Evolutionary conservation across 1,140 invertebrate species (phyloP).

Genomic region (Ganaspis sp.): DNA sequence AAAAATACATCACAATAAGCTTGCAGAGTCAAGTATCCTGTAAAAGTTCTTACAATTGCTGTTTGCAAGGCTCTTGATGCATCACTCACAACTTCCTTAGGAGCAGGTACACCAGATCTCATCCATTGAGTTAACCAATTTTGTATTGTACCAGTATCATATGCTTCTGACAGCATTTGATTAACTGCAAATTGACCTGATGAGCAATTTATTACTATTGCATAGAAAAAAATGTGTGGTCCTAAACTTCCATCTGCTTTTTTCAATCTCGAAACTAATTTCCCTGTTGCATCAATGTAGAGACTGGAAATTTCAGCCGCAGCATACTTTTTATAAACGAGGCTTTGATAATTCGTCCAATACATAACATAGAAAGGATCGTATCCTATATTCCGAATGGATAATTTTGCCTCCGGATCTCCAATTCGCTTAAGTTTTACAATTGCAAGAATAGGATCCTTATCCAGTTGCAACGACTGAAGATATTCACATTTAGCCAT

Average conservation of each 20-base stretch:
- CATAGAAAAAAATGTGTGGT: constrained; percentile 32
- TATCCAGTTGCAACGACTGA: not conserved
- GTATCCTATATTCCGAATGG: not conserved
- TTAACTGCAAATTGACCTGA: constrained; percentile 26
- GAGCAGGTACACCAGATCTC: not conserved
- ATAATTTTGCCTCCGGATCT: not conserved
- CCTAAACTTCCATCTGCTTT: not conserved
- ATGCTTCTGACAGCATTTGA: constrained; percentile 31
- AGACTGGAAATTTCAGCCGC: not conserved
- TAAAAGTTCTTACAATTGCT: constrained; percentile 39
- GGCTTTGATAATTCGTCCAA: constrained; percentile 26
- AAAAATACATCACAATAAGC: constrained; percentile 39
- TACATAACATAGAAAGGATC: not conserved
- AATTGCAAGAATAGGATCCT: not conserved
- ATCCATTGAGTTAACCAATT: not conserved
- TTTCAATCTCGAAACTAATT: not conserved
- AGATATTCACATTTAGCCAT: not conserved
- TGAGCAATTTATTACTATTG: constrained; percentile 13
- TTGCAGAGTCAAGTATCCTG: constrained; percentile 25
- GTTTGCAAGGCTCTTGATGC: constrained; percentile 36
- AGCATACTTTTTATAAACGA: constrained; percentile 24
- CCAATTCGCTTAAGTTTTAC: not conserved
- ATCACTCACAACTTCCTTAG: constrained; percentile 39
- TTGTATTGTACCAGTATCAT: constrained; percentile 24
- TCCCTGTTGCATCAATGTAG: constrained; percentile 26